Evolutionary conservation across 2,888 invertebrate genomes (phyloP).

Genomic region (Elgonia sp.): DNA sequence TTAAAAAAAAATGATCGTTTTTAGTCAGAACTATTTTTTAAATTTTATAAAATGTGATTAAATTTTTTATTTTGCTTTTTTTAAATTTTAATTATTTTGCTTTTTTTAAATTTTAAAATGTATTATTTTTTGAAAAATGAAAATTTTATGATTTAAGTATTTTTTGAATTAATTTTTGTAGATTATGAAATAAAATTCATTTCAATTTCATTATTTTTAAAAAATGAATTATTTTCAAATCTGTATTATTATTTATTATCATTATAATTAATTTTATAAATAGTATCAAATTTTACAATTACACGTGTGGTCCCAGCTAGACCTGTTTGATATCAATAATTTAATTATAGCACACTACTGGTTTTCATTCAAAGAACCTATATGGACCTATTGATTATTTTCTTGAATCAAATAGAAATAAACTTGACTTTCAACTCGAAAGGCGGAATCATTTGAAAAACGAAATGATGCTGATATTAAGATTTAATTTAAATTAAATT

Average conservation of each 20-base stretch:
- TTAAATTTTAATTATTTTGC: no score
- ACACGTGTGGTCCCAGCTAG: conserved; percentile 16
- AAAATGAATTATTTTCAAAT: not conserved
- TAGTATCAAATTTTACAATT: not conserved
- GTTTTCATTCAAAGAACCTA: conserved; percentile 57
- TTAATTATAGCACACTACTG: conserved; percentile 64
- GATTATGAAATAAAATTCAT: not conserved
- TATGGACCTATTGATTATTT: conserved; percentile 64
- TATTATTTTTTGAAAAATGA: no score
- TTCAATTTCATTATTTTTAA: not conserved
- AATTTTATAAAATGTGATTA: no score
- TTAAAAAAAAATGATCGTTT: no score
- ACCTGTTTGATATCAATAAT: conserved; percentile 42
- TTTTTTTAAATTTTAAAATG: no score
- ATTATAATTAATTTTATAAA: no score
- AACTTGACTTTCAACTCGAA: conserved; percentile 43
- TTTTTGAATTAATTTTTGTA: no score
- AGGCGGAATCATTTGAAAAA: not conserved
- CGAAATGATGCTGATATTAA: not conserved
- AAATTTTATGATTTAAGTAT: no score
- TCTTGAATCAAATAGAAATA: conserved; percentile 55
- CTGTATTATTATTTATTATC: no score
- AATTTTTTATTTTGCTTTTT: no score
- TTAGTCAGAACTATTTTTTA: no score
- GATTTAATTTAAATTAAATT: no score